Evolutionary conservation across 2,888 invertebrate species (phyloP).

Genomic region (Horisme vitalbata): DNA sequence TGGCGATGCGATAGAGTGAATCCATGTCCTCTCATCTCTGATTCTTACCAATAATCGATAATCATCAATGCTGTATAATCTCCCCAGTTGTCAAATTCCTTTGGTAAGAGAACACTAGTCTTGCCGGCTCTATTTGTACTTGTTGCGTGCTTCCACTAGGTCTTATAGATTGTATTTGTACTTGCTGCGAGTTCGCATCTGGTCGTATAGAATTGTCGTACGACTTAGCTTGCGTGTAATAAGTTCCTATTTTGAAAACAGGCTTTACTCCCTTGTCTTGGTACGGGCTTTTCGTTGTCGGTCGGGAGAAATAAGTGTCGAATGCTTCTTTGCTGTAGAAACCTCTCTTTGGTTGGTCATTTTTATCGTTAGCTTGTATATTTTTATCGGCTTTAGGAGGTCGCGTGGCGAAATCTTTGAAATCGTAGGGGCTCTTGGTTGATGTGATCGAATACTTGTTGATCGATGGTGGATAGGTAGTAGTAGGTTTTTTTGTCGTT

Average conservation of each 20-base stretch:
- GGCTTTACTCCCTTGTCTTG: conserved; percentile 65
- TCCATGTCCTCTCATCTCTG: conserved; percentile 38
- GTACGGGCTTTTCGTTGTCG: conserved; percentile 81
- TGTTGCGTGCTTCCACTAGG: conserved; percentile 71
- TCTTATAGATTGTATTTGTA: conserved; percentile 62
- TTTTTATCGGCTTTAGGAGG: conserved; percentile 39
- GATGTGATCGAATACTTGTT: conserved; percentile 75
- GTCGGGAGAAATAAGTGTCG: conserved; percentile 60
- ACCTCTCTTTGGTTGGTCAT: conserved; percentile 52
- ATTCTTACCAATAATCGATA: conserved; percentile 69
- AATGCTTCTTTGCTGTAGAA: conserved; percentile 68
- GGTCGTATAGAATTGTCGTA: conserved; percentile 76
- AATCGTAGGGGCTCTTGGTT: conserved; percentile 82
- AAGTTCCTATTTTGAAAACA: conserved; percentile 74
- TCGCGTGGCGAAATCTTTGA: conserved; percentile 72
- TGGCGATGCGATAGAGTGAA: conserved; percentile 49
- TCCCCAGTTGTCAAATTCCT: conserved; percentile 69
- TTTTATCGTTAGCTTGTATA: conserved; percentile 19
- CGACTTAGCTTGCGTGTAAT: conserved; percentile 71
- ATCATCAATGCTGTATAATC: conserved; percentile 58
- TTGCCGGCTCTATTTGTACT: conserved; percentile 75
- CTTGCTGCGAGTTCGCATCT: conserved; percentile 76
- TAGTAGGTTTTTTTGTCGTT: conserved; percentile 38
- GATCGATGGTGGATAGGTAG: conserved; percentile 53
- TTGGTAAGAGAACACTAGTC: conserved; percentile 65